Evolutionary conservation across 37 sponge, comb jelly and placozoan species (phyloP), one percentile per base, ranked within the genome.

Genomic region (Spongilla lacustris): DNA sequence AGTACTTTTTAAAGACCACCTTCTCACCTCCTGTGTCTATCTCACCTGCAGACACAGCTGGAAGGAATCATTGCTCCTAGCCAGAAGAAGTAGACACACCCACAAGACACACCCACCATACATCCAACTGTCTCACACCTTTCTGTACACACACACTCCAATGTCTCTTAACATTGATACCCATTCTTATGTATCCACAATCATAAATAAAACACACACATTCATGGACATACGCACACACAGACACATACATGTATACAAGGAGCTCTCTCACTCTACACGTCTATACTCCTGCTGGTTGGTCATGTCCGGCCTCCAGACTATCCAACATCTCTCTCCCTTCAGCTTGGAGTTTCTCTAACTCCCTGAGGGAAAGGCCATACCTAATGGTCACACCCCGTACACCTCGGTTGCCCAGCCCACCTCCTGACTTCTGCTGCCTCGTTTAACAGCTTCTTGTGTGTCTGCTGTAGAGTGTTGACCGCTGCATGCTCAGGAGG

Each of bases 11-110:
- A 27, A 31, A 23, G 75, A 36, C 36, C 36, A 26, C 48, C 11
- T 26, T 36, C 0, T 36, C 48, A 36, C 34, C 5, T 80, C 66
- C 27, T 26, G 13, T 28, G 28, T 58, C 32, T 17, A 12, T 80
- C 66, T 58, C 17, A 26, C 24, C 33, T n/a, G n/a, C 71, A 92
- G 95, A 87, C 96, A 26, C 98, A 98, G 85, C 85, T 98, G n/a
- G 98, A 98, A 80, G 96, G 98, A 17, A 95, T 98, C 80, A 94
- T 95, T 67, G 92, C 97, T n/a, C 96, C 98, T 8, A 84, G 82
- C 68, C 95, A 95, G 96, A 98, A 98, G 76, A 94, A 96, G 41
- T 26, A 24, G 24, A 72, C 28, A 58, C 41, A 68, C 79, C 58
- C 19, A 46, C n/a, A n/a, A 72, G 19, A 58, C 41, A 68, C 79